phyloP scores from a whole-genome alignment of 2,113 vertebrate genomes.

The Carassius auratus region DNA sequence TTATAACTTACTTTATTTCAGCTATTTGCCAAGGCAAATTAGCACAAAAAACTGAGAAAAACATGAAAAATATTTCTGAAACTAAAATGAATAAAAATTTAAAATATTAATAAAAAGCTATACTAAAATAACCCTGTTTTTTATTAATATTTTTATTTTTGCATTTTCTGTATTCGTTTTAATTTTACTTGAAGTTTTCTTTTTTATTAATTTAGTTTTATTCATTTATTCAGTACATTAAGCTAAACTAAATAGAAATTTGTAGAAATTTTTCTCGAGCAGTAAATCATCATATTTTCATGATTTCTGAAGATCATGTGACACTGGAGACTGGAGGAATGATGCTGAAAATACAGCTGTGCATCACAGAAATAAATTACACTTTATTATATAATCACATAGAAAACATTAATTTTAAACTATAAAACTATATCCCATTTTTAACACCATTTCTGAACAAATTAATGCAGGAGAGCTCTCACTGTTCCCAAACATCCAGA shows the following conservation, averaged over 20 bases:
- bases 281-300: accelerated
- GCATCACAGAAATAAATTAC: no score
- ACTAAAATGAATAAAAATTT: background rate
- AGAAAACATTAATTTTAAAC: background rate
- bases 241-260: no score
- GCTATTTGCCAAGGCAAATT: no score
- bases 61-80: no score
- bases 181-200: no score
- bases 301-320: background rate
- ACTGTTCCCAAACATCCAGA: no score
- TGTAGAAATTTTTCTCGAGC: background rate
- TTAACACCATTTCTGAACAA: background rate
- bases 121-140: background rate
- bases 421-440: background rate
- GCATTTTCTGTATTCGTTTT: no score
- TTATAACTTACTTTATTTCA: no score
- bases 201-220: no score
- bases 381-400: background rate
- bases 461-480: background rate
- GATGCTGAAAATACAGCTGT: no score
- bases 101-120: background rate
- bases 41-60: no score
- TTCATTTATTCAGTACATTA: no score
- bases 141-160: background rate
- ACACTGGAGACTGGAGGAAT: background rate